Base-by-base conservation (phyloP, 2,113 vertebrate genomes). In the Phalacrocorax carbo region DNA sequence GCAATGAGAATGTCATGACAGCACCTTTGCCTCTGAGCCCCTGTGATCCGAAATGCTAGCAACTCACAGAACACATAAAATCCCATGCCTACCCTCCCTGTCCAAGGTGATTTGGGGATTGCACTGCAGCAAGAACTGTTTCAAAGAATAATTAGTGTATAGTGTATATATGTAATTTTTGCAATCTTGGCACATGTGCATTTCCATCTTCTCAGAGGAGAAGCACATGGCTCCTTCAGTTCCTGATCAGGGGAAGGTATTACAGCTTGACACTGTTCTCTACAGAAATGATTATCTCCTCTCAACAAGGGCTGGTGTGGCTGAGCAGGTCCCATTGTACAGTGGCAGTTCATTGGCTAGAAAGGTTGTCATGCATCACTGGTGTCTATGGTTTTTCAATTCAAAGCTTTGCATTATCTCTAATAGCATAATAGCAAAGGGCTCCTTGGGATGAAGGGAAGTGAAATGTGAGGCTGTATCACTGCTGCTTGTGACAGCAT, bases 391-490 rank as follows among this genome's bases (percentile, higher is more conserved):
- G 72, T 79, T 83, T 44, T 93, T 55, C 77, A 69, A 25, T 88
- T 73, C 94, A 92, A 88, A 92, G 71, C 61, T 78, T 82, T 10
- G 3, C 36, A 66, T 90, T 97, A 69, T 77, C 64, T 90, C 70
- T 95, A 78, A 82, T 77, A 70, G 49, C 73, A 81, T 94, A 93
- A 92, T 83, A 88, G 58, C 49, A 84, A 88, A 96, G 82, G 65
- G 32, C 80, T 96, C 42, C 55, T 93, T 90, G 91, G 79, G 29
- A 94, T 51, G 81, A 89, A 57, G 62, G 42, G 44, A 94, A 93
- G 61, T 25, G 80, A 95, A 97, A 96, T 80, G 76, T 70, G 86
- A 97, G 69, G 71, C 65, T 93, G 69, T 92, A 71, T 93, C 71
- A 64, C 91, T 4, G 30, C 77, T 1, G 17, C 52, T 93, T 77